phyloP scores from a whole-genome alignment of 2,888 invertebrate species.

The Dorcus parallelipipedus region DNA sequence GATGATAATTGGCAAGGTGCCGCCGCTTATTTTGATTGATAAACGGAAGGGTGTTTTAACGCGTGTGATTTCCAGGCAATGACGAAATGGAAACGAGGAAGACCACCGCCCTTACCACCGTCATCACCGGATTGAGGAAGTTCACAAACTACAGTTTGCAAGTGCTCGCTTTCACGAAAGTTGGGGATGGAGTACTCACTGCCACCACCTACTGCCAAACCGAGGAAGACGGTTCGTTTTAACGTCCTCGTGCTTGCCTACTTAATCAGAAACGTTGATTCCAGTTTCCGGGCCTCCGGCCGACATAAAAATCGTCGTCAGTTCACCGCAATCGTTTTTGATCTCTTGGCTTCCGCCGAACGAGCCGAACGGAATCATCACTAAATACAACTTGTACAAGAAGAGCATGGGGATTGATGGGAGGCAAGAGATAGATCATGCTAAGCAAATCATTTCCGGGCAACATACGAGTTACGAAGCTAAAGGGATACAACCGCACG shows the following conservation, averaged over 20 bases:
- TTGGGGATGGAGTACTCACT: conserved; percentile 72
- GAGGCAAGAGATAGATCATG: conserved; percentile 65
- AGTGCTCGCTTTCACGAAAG: conserved; percentile 73
- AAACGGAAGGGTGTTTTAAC: neutral
- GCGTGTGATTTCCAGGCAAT: conserved; percentile 43
- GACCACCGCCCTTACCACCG: conserved; percentile 66
- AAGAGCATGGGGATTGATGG: conserved; percentile 59
- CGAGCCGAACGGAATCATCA: conserved; percentile 73
- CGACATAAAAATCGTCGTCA: conserved; percentile 75
- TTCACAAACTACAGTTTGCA: conserved; percentile 80
- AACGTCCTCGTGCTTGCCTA: neutral
- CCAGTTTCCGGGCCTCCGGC: conserved; percentile 75
- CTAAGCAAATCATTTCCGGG: conserved; percentile 62
- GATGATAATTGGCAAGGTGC: conserved; percentile 54
- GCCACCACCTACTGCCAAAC: conserved; percentile 69
- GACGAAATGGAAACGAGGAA: conserved; percentile 61
- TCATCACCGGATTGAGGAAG: conserved; percentile 67
- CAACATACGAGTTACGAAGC: conserved; percentile 65
- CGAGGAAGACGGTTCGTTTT: conserved; percentile 67
- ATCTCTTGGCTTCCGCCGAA: conserved; percentile 75
- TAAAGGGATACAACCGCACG: conserved; percentile 64
- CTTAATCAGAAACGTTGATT: conserved; percentile 3
- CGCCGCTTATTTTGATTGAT: neutral
- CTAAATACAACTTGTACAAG: conserved; percentile 71
- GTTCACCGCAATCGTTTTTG: conserved; percentile 68